These are phyloP conservation scores for Seriola quinqueradiata DNA, from an alignment of 2,113 vertebrate species.

Conservation along the genomic window DNA sequence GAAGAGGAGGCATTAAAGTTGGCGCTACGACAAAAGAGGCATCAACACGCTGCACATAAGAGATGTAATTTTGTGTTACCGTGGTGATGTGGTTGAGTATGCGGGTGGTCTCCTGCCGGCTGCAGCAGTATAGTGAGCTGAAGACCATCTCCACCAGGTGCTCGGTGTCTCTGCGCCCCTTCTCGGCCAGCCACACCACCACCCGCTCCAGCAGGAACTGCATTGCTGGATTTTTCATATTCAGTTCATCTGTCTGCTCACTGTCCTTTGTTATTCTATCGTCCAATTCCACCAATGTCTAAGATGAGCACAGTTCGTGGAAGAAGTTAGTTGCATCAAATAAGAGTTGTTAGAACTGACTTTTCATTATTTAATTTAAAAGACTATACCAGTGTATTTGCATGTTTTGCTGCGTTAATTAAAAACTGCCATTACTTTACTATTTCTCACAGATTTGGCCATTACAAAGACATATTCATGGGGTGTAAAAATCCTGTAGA, in stretches of 20 bases:
- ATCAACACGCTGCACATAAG: neutral
- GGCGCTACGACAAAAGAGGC: neutral
- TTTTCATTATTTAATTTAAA: neutral
- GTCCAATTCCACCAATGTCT: slow-evolving; percentile 85
- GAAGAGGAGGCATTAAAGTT: neutral
- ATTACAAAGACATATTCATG: neutral
- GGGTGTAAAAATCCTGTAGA: neutral
- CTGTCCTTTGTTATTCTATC: slow-evolving; percentile 29
- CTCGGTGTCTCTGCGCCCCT: slow-evolving; percentile 81
- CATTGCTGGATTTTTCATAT: slow-evolving; percentile 85
- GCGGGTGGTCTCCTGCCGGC: slow-evolving; percentile 84
- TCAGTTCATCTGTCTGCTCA: slow-evolving; percentile 20
- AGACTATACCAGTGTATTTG: neutral
- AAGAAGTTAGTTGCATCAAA: neutral
- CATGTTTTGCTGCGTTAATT: neutral
- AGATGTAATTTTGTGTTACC: slow-evolving; percentile 74
- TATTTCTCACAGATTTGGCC: neutral
- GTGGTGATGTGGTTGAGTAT: slow-evolving; percentile 90
- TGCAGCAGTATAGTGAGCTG: slow-evolving; percentile 91
- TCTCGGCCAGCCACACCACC: slow-evolving; percentile 90
- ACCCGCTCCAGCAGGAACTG: slow-evolving; percentile 89
- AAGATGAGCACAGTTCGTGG: slow-evolving; percentile 5
- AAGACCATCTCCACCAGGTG: slow-evolving; percentile 95
- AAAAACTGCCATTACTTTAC: neutral
- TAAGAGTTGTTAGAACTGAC: neutral